Conservation (phyloP, 2,888 invertebrate genomes). For the Acronicta leporina region DNA sequence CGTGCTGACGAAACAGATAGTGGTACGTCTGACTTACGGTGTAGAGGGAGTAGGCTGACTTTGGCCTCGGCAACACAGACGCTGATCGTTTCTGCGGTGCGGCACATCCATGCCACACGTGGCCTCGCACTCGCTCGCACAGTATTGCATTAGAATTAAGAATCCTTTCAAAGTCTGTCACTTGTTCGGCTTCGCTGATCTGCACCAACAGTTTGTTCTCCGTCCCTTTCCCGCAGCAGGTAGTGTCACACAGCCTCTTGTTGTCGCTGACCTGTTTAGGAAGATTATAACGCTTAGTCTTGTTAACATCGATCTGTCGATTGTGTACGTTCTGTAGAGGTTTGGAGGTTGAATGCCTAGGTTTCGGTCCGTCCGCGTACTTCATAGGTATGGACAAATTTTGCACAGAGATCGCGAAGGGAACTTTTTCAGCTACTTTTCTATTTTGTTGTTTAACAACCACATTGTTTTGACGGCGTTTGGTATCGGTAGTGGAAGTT, state of each 20-base stretch:
- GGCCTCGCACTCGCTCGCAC: constrained; percentile 78
- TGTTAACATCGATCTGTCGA: constrained; percentile 71
- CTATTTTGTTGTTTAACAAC: constrained; percentile 76
- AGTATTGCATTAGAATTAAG: constrained; percentile 89
- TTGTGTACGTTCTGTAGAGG: constrained; percentile 61
- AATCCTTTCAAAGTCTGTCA: constrained; percentile 90
- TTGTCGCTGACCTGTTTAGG: constrained; percentile 83
- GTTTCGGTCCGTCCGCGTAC: constrained; percentile 76
- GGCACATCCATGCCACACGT: constrained; percentile 81
- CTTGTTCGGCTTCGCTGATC: constrained; percentile 90
- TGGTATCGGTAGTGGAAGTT: constrained; percentile 56
- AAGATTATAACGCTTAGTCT: constrained; percentile 80
- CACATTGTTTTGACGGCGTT: constrained; percentile 63
- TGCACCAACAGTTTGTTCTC: constrained; percentile 87
- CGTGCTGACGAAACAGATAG: constrained; percentile 83
- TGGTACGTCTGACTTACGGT: constrained; percentile 83
- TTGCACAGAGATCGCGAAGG: constrained; percentile 79
- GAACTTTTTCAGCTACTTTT: constrained; percentile 76
- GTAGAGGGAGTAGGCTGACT: constrained; percentile 82
- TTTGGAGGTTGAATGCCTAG: constrained; percentile 78
- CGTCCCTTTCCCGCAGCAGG: constrained; percentile 81
- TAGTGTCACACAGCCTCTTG: constrained; percentile 83
- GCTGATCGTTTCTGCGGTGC: constrained; percentile 73
- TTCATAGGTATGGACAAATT: constrained; percentile 83
- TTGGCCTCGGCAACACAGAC: constrained; percentile 75